A percentile compares a stretch with the other conserved stretches of the same genome.
phyloP scores from a whole-genome alignment of 1,140 invertebrate species.

The Heliconius hewitsoni region DNA sequence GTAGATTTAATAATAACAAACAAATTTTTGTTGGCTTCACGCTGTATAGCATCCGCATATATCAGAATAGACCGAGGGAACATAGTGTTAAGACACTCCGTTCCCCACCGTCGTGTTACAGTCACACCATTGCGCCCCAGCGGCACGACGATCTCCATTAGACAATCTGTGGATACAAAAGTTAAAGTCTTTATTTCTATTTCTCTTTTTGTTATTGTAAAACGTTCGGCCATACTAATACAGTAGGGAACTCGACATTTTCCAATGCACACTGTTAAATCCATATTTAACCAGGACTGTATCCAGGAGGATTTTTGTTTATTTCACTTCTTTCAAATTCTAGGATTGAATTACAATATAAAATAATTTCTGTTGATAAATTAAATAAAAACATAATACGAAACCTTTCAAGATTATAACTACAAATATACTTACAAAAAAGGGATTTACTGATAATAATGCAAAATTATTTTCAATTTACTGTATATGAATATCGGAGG shows the following conservation, averaged over 20 bases:
- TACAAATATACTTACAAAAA: neutral
- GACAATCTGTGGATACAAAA: too few relatives aligned
- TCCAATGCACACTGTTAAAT: conserved; percentile 18
- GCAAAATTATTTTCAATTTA: neutral
- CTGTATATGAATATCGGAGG: conserved; percentile 7
- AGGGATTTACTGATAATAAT: neutral
- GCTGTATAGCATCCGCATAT: too few relatives aligned
- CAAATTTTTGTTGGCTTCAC: too few relatives aligned
- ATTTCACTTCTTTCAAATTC: conserved; percentile 2
- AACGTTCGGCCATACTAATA: neutral
- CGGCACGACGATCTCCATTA: too few relatives aligned
- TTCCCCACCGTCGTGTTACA: too few relatives aligned
- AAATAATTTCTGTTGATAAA: too few relatives aligned
- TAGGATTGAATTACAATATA: neutral
- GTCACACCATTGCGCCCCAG: too few relatives aligned
- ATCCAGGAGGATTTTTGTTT: neutral
- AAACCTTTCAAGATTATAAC: too few relatives aligned
- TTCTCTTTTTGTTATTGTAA: neutral
- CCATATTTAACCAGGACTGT: neutral
- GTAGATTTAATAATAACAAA: neutral
- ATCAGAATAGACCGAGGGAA: too few relatives aligned
- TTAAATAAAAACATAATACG: too few relatives aligned
- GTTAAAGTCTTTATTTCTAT: neutral
- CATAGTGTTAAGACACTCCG: too few relatives aligned
- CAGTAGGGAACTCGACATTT: conserved; percentile 40